Percentiles rank a stretch among this genome's conserved stretches.
Conservation (phyloP, 2,797 vertebrate genomes). For the Bovichtus variegatus region DNA sequence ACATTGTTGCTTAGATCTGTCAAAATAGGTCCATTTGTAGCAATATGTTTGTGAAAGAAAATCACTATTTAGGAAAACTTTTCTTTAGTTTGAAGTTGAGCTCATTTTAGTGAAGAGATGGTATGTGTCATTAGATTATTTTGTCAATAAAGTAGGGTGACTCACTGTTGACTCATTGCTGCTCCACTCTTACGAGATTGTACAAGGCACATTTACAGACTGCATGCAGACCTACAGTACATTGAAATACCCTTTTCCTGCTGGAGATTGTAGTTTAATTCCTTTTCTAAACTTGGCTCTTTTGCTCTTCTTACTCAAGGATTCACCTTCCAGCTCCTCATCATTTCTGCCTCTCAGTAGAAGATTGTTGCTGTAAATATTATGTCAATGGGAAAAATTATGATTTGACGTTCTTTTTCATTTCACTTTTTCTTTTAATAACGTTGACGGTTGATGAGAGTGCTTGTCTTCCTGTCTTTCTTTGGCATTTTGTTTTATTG, state of each 20-base stretch:
- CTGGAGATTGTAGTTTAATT: constrained; percentile 2
- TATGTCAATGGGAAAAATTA: constrained; percentile 17
- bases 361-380: constrained; percentile 26
- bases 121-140: neutral
- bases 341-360: neutral
- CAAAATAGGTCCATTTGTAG: constrained; percentile 14
- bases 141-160: constrained; percentile 7
- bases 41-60: constrained; percentile 3
- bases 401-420: constrained; percentile 38
- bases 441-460: constrained; percentile 26
- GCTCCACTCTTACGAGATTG: neutral
- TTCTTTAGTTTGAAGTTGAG: neutral
- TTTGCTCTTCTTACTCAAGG: constrained; percentile 14
- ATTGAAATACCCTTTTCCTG: neutral
- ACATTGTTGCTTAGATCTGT: constrained; percentile 24
- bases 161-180: constrained; percentile 9
- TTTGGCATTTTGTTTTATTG: constrained; percentile 65
- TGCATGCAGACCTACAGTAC: neutral
- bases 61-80: neutral
- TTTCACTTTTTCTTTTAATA: constrained; percentile 41
- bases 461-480: constrained; percentile 47
- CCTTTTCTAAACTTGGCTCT: constrained; percentile 3
- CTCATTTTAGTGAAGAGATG: neutral
- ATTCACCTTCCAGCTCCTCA: constrained; percentile 13
- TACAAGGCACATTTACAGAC: neutral